phyloP scores from a whole-genome alignment of 2,888 invertebrate species.

The Toxonevra muliebris region DNA sequence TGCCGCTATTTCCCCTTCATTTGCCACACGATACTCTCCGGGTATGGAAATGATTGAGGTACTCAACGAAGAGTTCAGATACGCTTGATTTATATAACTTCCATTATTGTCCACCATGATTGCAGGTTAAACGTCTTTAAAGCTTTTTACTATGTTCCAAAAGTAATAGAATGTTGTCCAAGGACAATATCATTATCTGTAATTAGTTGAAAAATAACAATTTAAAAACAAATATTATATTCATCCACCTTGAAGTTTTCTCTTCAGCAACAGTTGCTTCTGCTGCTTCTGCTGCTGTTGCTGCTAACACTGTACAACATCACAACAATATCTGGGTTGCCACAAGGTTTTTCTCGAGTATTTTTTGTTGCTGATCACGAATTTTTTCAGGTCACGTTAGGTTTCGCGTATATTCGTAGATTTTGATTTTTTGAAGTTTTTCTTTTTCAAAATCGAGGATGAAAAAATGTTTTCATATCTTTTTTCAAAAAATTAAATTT shows the following conservation, averaged over 20 bases:
- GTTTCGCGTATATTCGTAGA: too few species aligned
- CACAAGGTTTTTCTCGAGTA: too few species aligned
- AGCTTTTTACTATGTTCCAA: constrained; percentile 38
- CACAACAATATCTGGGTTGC: too few species aligned
- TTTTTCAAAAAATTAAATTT: too few species aligned
- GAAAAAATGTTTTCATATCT: too few species aligned
- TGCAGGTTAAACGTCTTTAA: constrained; percentile 19
- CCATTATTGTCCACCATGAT: constrained; percentile 25
- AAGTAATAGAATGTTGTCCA: constrained; percentile 38
- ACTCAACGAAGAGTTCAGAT: constrained; percentile 32
- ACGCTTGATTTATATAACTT: constrained; percentile 36
- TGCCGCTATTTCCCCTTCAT: constrained; percentile 1
- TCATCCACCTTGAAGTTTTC: not conserved
- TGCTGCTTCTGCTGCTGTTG: too few species aligned
- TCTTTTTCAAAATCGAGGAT: too few species aligned
- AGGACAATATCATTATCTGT: constrained; percentile 40
- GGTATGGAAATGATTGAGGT: constrained; percentile 40
- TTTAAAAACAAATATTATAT: not conserved
- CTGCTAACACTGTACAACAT: too few species aligned
- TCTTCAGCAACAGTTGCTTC: not conserved
- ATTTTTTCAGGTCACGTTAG: too few species aligned
- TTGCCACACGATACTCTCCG: constrained; percentile 40
- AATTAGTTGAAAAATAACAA: constrained; percentile 4
- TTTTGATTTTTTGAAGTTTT: too few species aligned
- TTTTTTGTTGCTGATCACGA: too few species aligned